Percentiles rank a stretch among this genome's conserved stretches.
phyloP scores from a whole-genome alignment of 2,113 vertebrate species.

The Ictalurus furcatus region DNA sequence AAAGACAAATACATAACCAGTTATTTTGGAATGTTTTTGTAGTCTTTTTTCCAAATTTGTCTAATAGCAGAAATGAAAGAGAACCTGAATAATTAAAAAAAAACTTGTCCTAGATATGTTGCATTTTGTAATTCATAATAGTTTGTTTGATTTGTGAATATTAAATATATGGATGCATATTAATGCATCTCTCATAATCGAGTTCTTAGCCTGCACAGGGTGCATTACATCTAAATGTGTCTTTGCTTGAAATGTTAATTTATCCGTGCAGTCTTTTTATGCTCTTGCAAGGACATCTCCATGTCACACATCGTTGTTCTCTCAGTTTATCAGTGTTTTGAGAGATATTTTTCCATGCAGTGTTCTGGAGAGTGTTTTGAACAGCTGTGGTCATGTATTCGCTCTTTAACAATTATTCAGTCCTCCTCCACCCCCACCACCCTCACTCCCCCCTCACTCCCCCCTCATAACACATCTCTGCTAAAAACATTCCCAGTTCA shows the following conservation, averaged over 20 bases:
- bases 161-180: not conserved
- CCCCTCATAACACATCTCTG: not conserved
- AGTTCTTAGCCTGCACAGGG: not conserved
- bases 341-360: conserved; percentile 13
- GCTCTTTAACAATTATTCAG: conserved; percentile 1
- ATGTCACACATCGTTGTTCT: not conserved
- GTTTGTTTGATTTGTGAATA: not conserved
- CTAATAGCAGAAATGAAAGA: not conserved
- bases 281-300: not conserved
- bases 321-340: conserved; percentile 10
- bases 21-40: too few species aligned
- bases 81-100: too few species aligned
- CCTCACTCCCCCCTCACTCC: too few species aligned
- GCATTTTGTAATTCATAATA: not conserved
- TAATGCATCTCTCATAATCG: not conserved
- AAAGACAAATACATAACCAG: not conserved
- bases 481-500: not conserved
- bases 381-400: conserved; percentile 21
- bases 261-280: not conserved
- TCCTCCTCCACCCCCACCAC: not conserved
- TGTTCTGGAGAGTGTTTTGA: conserved; percentile 34
- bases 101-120: not conserved
- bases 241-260: conserved; percentile 7
- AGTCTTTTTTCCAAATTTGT: too few species aligned
- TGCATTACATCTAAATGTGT: not conserved